Evolutionary conservation across 2,888 invertebrate species (phyloP).

Genomic region (Drosophila planitibia): DNA sequence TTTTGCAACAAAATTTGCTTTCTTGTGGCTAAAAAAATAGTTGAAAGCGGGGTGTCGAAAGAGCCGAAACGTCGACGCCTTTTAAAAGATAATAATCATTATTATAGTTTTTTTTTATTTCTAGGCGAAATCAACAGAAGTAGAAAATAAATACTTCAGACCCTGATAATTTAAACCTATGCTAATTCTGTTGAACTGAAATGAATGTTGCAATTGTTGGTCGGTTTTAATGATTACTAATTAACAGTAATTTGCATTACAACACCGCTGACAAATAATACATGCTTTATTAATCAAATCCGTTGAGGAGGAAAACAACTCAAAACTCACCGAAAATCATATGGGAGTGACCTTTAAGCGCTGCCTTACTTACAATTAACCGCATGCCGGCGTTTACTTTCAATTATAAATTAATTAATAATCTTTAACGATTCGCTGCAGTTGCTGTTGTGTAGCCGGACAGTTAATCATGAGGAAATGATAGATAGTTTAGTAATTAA

Average conservation of each 20-base stretch:
- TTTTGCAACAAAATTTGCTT: constrained; percentile 3
- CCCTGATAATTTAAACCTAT: constrained; percentile 32
- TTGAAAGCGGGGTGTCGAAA: constrained; percentile 48
- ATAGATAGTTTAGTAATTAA: constrained; percentile 68
- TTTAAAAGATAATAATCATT: constrained; percentile 53
- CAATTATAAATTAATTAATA: constrained; percentile 73
- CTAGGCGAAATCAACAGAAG: constrained; percentile 18
- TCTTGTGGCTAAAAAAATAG: constrained; percentile 16
- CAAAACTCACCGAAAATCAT: not conserved
- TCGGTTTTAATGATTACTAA: constrained; percentile 32
- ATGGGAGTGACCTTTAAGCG: constrained; percentile 43
- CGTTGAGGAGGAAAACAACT: constrained; percentile 9
- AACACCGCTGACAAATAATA: constrained; percentile 17
- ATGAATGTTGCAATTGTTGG: constrained; percentile 25
- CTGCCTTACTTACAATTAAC: constrained; percentile 49
- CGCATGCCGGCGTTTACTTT: constrained; percentile 52
- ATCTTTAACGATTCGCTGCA: constrained; percentile 64
- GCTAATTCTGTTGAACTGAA: not conserved
- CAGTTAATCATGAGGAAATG: constrained; percentile 69
- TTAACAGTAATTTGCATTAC: constrained; percentile 45
- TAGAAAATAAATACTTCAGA: constrained; percentile 12
- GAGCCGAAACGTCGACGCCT: constrained; percentile 42
- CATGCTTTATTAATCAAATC: constrained; percentile 44
- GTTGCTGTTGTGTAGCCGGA: constrained; percentile 18
- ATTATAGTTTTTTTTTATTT: constrained; percentile 7